These are phyloP conservation scores for Pongo pygmaeus DNA, from an alignment of 2,113 vertebrate species.

Conservation along the genomic window DNA sequence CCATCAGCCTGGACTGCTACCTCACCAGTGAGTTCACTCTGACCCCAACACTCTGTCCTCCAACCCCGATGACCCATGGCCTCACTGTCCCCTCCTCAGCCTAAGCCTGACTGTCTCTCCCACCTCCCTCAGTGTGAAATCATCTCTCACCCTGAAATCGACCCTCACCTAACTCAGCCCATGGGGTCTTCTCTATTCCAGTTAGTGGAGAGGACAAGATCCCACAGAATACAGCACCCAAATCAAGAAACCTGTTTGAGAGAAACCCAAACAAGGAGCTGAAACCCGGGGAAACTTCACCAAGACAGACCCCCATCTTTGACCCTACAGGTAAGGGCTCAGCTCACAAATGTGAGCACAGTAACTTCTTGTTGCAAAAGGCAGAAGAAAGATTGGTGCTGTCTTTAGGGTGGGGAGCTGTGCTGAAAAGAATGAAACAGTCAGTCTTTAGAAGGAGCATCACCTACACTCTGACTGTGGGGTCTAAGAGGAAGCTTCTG, in stretches of 20 bases:
- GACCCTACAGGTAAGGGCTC: constrained; percentile 83
- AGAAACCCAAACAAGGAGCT: constrained; percentile 76
- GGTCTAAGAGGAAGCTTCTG: not conserved
- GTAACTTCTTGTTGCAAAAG: not conserved
- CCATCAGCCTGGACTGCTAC: constrained; percentile 97
- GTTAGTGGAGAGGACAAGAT: constrained; percentile 84
- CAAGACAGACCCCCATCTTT: constrained; percentile 74
- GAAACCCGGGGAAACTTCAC: constrained; percentile 70
- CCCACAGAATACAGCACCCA: constrained; percentile 64
- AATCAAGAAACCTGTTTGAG: constrained; percentile 82
- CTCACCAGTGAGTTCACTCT: constrained; percentile 93
- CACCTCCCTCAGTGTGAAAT: fast-evolving
- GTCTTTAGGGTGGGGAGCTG: not conserved
- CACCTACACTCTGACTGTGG: not conserved
- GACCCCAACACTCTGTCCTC: not conserved
- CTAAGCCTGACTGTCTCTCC: not conserved
- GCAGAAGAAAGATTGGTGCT: not conserved
- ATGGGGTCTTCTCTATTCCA: constrained; percentile 77
- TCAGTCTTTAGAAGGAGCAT: not conserved
- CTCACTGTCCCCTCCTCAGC: not conserved
- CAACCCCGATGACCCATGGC: not conserved
- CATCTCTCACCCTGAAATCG: not conserved
- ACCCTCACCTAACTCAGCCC: constrained; percentile 41
- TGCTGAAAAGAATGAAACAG: not conserved
- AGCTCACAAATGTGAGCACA: not conserved